Evolutionary conservation across 2,797 vertebrate species (phyloP), one percentile per base, ranked within the genome.

Genomic region (Pangasius mekongensis): DNA sequence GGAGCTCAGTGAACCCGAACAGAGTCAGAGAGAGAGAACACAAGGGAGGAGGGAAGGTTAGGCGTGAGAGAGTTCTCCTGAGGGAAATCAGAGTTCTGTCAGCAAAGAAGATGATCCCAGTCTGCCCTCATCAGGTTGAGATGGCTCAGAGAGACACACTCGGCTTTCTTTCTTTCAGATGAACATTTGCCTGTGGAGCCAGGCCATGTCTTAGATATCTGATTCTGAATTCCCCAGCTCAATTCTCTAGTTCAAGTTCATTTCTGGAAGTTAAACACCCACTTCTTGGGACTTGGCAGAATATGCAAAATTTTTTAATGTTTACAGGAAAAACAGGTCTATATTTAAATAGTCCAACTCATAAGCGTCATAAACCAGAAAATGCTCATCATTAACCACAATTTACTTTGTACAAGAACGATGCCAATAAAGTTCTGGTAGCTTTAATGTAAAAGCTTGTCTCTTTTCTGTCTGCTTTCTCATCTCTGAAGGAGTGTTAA

Each of bases 51-150:
- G 85, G 18, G 78, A 36, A 76, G 81, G 54, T 64, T 84, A 83
- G 84, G 89, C 80, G 84, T 90, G 83, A 89, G 89, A 87, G 73
- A 36, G 81, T 73, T 86, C 52, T 91, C 87, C 87, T 90, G 54
- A 87, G 90, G 90, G 91, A 91, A 89, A 90, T 91, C 89, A 91
- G 78, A 74, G 83, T 76, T 89, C 92, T 90, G 91, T 92, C 92
- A 93, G 92, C 86, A 90, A 86, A 93, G 91, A 95, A 95, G 92
- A 93, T 93, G 91, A 95, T 95, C 94, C 94, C 94, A 96, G 94
- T 91, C 95, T 96, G 95, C 95, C 95, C 95, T 96, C 95, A 94
- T 94, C 95, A 96, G 96, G 95, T 95, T 94, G 94, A 95, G 91
- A 90, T 85, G 89, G 91, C 85, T 94, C 71, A 93, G 89, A 91